These are phyloP conservation scores for Nemoura dubitans DNA, from an alignment of 2,888 invertebrate species.

Conservation along the genomic window DNA sequence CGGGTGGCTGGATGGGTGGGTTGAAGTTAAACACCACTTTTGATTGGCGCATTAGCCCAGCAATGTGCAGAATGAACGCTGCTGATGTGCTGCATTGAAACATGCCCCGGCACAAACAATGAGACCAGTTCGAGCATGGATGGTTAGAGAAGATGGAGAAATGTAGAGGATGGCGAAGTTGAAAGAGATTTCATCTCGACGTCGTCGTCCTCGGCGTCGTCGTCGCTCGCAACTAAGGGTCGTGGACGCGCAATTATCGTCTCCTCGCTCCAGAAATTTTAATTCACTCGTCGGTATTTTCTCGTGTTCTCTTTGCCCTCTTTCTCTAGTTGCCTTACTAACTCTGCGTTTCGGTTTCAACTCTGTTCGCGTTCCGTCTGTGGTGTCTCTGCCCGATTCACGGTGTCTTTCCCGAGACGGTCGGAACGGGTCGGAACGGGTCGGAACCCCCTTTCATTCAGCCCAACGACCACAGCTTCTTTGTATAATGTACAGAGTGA, in stretches of 20 bases:
- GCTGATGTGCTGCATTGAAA: background rate
- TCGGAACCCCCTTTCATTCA: background rate
- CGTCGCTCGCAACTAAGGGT: background rate
- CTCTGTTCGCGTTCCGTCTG: background rate
- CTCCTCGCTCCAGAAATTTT: slow-evolving; percentile 13
- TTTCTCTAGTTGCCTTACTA: background rate
- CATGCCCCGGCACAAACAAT: background rate
- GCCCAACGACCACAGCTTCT: background rate
- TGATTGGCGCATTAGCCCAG: background rate
- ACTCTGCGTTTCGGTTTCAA: background rate
- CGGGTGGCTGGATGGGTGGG: no score
- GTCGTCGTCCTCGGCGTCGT: background rate
- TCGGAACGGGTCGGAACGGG: no score
- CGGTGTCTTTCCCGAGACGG: background rate
- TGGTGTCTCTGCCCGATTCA: no score
- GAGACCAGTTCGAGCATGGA: background rate
- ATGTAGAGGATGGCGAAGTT: background rate
- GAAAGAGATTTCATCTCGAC: background rate
- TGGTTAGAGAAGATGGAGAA: background rate
- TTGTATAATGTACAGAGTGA: slow-evolving; percentile 20
- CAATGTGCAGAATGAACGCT: background rate
- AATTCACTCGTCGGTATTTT: slow-evolving; percentile 29
- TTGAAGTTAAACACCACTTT: background rate
- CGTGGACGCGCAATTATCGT: slow-evolving; percentile 27
- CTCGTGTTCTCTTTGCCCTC: background rate